Conservation (phyloP, 2,113 vertebrate species). For the Chaenogobius annularis region DNA sequence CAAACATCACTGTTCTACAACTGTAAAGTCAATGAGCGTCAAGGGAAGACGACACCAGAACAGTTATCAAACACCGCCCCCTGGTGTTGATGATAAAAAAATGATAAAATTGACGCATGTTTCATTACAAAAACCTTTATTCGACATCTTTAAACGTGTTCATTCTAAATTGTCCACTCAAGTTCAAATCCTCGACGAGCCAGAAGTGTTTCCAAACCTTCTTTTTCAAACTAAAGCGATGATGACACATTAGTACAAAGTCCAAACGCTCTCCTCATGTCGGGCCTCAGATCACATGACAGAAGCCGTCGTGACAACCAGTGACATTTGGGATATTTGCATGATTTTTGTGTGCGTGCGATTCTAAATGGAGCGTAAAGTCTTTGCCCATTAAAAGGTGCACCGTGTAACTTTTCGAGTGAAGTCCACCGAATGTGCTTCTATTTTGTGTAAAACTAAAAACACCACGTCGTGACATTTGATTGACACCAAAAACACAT, state of each 20-base stretch:
- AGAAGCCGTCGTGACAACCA: too few species aligned
- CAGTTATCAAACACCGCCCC: background rate
- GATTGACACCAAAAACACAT: background rate
- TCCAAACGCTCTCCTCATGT: background rate
- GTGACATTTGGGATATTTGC: background rate
- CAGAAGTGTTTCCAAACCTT: background rate
- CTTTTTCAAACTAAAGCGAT: background rate
- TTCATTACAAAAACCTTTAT: conserved; percentile 8
- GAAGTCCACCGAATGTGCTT: too few species aligned
- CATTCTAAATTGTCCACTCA: background rate
- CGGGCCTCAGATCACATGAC: too few species aligned
- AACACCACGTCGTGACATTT: too few species aligned
- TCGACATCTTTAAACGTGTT: background rate
- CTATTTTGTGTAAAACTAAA: too few species aligned
- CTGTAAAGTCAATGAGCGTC: background rate
- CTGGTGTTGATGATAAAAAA: background rate
- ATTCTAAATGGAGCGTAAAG: background rate
- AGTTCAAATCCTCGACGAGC: background rate
- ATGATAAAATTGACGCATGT: background rate
- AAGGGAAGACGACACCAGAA: background rate
- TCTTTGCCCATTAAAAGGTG: too few species aligned
- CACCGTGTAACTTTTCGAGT: too few species aligned
- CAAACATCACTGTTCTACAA: background rate
- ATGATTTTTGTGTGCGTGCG: background rate
- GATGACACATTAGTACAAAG: background rate